phyloP scores from a whole-genome alignment of 2,113 vertebrate species.

The Corydoras sp. region DNA sequence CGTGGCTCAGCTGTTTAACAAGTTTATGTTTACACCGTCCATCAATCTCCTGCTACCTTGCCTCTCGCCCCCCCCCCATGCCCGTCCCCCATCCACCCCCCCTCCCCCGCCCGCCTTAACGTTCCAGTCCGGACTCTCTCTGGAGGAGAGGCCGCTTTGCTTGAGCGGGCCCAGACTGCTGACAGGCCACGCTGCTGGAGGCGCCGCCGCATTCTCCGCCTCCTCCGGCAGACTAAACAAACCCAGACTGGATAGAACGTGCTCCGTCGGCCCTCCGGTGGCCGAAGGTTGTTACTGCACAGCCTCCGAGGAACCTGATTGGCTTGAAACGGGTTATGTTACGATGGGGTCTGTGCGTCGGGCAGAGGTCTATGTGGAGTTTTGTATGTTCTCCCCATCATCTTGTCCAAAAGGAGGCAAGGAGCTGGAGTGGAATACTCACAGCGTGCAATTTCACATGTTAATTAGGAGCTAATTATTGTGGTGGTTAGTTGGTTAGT shows the following conservation, averaged over 20 bases:
- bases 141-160: constrained; percentile 9
- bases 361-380: too few relatives aligned
- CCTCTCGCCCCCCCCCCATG: neutral
- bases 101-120: neutral
- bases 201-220: neutral
- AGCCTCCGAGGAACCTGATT: too few relatives aligned
- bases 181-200: constrained; percentile 27
- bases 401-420: too few relatives aligned
- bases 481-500: too few relatives aligned
- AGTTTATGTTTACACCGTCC: constrained; percentile 4
- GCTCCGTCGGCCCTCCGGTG: constrained; percentile 44
- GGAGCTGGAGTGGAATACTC: too few relatives aligned
- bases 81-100: neutral
- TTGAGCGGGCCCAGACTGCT: constrained; percentile 19
- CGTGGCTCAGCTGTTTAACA: constrained; percentile 2
- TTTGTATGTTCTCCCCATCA: too few relatives aligned
- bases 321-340: too few relatives aligned
- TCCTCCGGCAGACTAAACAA: constrained; percentile 48
- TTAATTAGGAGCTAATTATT: too few relatives aligned
- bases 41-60: constrained; percentile 23
- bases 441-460: too few relatives aligned
- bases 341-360: too few relatives aligned
- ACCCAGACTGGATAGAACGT: constrained; percentile 21
- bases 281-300: too few relatives aligned
- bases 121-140: constrained; percentile 1